phyloP scores from a whole-genome alignment of 1,140 invertebrate genomes.

The Drosophila arizonae region DNA sequence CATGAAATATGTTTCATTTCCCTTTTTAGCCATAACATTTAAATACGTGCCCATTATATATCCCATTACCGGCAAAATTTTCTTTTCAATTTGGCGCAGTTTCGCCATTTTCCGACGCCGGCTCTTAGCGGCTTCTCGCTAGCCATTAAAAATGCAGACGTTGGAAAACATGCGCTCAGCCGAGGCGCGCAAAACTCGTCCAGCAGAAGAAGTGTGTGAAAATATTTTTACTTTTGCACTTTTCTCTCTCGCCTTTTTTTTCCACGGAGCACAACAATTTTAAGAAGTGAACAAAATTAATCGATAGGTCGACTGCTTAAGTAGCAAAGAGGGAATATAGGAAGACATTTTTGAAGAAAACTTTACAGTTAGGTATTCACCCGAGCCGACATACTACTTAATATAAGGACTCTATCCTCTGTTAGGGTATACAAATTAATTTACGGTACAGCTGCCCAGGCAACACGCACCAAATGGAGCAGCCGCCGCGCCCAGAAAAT shows the following conservation, averaged over 20 bases:
- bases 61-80: not conserved
- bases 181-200: slow-evolving; percentile 16
- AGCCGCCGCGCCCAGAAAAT: slow-evolving; percentile 9
- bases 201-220: slow-evolving; percentile 26
- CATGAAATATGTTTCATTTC: not conserved
- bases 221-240: slow-evolving; percentile 50
- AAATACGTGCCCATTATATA: slow-evolving; percentile 7
- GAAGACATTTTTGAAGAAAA: too few relatives aligned
- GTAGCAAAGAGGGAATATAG: too few relatives aligned
- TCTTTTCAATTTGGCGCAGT: slow-evolving; percentile 2
- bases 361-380: too few relatives aligned
- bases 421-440: slow-evolving; percentile 25
- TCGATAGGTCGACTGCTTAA: not conserved
- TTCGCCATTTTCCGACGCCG: not conserved
- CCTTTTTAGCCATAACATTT: not conserved
- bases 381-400: not conserved
- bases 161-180: slow-evolving; percentile 20
- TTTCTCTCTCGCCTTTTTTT: slow-evolving; percentile 5
- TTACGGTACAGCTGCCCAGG: slow-evolving; percentile 15
- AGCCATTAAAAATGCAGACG: slow-evolving; percentile 41
- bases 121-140: slow-evolving; percentile 15
- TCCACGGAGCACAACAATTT: slow-evolving; percentile 47
- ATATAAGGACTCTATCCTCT: too few relatives aligned
- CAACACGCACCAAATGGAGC: slow-evolving; percentile 14
- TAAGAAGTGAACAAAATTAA: slow-evolving; percentile 31